These are phyloP conservation scores for Seira sanloemensis DNA, from an alignment of 2,888 invertebrate species.

Conservation along the genomic window DNA sequence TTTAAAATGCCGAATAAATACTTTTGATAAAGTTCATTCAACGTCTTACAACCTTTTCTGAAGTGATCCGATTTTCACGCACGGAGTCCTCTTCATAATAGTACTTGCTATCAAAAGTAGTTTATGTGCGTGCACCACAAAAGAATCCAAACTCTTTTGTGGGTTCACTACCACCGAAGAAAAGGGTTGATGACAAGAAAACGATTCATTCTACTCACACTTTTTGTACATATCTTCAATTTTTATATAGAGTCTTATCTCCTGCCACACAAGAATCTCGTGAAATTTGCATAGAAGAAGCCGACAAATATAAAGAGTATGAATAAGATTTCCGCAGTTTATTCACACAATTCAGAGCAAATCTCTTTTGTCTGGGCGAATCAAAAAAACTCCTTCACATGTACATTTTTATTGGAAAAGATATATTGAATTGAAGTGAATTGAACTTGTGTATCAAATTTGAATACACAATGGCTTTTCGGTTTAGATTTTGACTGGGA, in stretches of 20 bases:
- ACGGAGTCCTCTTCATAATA: slow-evolving; percentile 42
- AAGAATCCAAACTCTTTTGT: slow-evolving; percentile 28
- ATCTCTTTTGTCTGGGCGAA: slow-evolving; percentile 13
- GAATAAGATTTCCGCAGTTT: slow-evolving; percentile 61
- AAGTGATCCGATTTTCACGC: slow-evolving; percentile 60
- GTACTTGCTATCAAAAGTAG: slow-evolving; percentile 40
- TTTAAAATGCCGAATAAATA: no score
- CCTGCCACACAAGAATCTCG: no score
- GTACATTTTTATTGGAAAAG: slow-evolving; percentile 28
- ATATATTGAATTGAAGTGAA: slow-evolving; percentile 56
- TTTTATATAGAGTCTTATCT: no score
- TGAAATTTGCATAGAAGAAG: slow-evolving; percentile 49
- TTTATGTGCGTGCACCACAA: slow-evolving; percentile 35
- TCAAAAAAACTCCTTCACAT: slow-evolving; percentile 19
- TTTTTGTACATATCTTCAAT: slow-evolving; percentile 3
- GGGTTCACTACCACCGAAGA: slow-evolving; percentile 17
- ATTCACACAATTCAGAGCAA: slow-evolving; percentile 30
- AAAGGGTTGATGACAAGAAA: slow-evolving; percentile 59
- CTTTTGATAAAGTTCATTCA: slow-evolving; percentile 30
- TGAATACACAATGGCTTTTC: slow-evolving; percentile 31
- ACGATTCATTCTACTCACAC: slow-evolving; percentile 17
- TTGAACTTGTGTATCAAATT: slow-evolving; percentile 60
- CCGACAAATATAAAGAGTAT: slow-evolving; percentile 43
- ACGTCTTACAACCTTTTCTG: slow-evolving; percentile 33
- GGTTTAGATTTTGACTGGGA: background rate